A percentile compares a stretch with the other conserved stretches of the same genome.
Evolutionary conservation across 35 echinoderm and acorn worm genomes (phyloP).

Genomic region (Anneissia japonica): DNA sequence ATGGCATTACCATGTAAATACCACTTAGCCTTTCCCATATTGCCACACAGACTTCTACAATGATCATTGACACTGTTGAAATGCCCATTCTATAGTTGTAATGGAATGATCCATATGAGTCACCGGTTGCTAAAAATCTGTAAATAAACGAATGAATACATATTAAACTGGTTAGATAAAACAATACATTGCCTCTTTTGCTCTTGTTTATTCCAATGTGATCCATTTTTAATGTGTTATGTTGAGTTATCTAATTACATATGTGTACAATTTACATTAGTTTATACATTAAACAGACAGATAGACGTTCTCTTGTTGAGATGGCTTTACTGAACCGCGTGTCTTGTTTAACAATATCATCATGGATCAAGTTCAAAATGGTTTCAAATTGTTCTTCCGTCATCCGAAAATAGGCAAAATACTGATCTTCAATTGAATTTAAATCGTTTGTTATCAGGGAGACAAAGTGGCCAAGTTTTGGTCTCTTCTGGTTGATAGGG

Average conservation of each 20-base stretch:
- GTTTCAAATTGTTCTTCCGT: neutral
- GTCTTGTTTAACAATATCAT: neutral
- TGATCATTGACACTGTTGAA: constrained; percentile 7
- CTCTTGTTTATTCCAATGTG: too few relatives aligned
- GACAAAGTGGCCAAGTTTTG: neutral
- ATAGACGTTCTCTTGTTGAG: neutral
- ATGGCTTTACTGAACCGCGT: neutral
- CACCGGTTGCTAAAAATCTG: constrained; percentile 1
- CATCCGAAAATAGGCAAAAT: neutral
- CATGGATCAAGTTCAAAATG: neutral
- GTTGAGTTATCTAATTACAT: too few relatives aligned
- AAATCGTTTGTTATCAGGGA: neutral
- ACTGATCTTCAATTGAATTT: neutral
- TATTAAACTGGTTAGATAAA: too few relatives aligned
- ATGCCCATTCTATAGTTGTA: too few relatives aligned
- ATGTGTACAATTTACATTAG: too few relatives aligned
- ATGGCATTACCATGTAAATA: too few relatives aligned
- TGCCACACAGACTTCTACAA: neutral
- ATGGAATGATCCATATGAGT: constrained; percentile 21
- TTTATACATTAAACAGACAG: too few relatives aligned
- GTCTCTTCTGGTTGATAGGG: neutral
- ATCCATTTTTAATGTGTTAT: too few relatives aligned
- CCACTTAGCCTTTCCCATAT: too few relatives aligned
- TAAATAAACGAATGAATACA: too few relatives aligned
- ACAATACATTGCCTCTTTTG: too few relatives aligned